phyloP scores from a whole-genome alignment of 1,140 invertebrate genomes.

The Magallana ariakensis region DNA sequence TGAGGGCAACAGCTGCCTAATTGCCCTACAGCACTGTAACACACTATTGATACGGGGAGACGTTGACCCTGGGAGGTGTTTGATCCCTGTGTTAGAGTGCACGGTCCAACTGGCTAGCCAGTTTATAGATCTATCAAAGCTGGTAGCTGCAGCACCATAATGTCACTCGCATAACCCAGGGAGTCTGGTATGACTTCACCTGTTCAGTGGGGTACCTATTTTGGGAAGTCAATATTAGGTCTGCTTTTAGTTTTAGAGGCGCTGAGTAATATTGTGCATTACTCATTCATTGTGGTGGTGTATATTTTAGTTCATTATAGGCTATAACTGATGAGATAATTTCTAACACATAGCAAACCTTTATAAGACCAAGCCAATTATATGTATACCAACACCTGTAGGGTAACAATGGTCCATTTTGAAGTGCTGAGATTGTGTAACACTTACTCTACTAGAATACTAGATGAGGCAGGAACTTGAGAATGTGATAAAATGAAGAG shows the following conservation, averaged over 20 bases:
- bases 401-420: neutral
- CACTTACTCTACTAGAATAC: neutral
- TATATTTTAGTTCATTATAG: too few species aligned
- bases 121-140: too few species aligned
- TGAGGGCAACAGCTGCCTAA: constrained; percentile 32
- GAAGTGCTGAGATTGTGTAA: neutral
- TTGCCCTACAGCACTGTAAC: neutral
- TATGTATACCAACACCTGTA: neutral
- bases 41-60: constrained; percentile 6
- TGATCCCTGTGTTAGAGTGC: neutral
- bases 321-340: too few species aligned
- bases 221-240: neutral
- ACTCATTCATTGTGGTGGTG: too few species aligned
- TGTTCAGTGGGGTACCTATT: neutral
- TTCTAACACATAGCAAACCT: neutral
- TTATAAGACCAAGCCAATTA: neutral
- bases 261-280: constrained; percentile 2
- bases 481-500: neutral
- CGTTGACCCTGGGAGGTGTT: neutral
- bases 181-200: neutral
- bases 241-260: neutral
- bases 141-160: too few species aligned
- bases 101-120: neutral
- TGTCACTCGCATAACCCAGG: neutral
- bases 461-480: neutral